Evolutionary conservation across 2,113 vertebrate genomes (phyloP).

Genomic region (Pseudopodoces humilis): DNA sequence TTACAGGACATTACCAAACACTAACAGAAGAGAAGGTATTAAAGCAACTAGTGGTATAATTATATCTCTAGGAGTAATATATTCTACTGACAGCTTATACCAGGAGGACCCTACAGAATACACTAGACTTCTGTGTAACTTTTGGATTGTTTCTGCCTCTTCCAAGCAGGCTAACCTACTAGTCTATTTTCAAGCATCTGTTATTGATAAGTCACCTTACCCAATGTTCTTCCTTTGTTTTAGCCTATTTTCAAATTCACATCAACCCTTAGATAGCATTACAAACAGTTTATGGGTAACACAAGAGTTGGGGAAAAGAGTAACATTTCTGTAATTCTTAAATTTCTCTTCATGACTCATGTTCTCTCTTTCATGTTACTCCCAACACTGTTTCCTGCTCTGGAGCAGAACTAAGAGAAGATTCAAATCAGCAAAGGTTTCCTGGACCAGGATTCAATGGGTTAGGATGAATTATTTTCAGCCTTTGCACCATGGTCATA

Average conservation of each 20-base stretch:
- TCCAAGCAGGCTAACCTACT: background rate
- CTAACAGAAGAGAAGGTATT: background rate
- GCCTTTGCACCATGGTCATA: background rate
- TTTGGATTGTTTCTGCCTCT: background rate
- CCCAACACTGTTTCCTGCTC: background rate
- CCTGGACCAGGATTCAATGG: background rate
- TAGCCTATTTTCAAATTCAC: background rate
- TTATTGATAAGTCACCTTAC: background rate
- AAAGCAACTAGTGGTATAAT: background rate
- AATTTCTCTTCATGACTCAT: background rate
- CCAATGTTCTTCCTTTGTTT: background rate
- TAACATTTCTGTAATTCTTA: background rate
- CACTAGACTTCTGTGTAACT: background rate
- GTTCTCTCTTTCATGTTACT: background rate
- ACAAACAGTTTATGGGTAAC: background rate
- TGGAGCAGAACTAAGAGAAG: background rate
- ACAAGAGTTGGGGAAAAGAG: background rate
- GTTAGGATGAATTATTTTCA: background rate
- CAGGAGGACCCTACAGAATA: background rate
- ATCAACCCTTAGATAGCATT: background rate
- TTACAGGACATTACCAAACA: background rate
- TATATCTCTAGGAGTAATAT: background rate
- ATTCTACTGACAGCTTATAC: background rate
- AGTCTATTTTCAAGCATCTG: background rate
- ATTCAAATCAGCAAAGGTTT: background rate